These are phyloP conservation scores for Ornithoptera priamus DNA, from an alignment of 2,888 invertebrate genomes.

Conservation along the genomic window DNA sequence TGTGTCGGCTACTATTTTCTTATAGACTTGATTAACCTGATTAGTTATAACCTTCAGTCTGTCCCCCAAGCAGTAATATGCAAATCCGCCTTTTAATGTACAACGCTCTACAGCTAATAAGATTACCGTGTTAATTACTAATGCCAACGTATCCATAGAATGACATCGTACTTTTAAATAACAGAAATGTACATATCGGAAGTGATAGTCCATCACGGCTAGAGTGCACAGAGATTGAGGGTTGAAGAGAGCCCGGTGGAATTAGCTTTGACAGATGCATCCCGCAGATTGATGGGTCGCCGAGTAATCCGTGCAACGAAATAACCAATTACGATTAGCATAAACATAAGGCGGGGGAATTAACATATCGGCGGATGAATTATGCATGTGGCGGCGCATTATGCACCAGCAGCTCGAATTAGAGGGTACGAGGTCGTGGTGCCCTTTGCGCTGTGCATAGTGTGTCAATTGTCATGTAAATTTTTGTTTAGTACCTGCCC, in stretches of 20 bases:
- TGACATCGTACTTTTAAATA: no score
- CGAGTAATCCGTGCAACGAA: conserved; percentile 64
- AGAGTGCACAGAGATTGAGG: background rate
- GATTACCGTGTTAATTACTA: no score
- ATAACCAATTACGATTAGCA: conserved; percentile 78
- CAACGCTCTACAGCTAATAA: no score
- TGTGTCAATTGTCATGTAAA: conserved; percentile 50
- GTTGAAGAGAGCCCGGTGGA: conserved; percentile 34
- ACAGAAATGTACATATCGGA: no score
- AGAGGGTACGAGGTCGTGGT: conserved; percentile 53
- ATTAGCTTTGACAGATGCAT: conserved; percentile 61
- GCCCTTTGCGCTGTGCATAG: conserved; percentile 42
- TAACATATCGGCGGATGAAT: conserved; percentile 74
- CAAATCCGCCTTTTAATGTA: no score
- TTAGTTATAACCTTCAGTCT: no score
- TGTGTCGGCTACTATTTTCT: no score
- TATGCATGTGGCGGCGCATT: conserved; percentile 61
- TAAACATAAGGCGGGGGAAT: conserved; percentile 74
- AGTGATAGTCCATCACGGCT: no score
- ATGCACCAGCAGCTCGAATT: conserved; percentile 50
- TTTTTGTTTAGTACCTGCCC: conserved; percentile 47
- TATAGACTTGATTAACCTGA: no score
- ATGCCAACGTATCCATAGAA: no score
- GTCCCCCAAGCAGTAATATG: no score
- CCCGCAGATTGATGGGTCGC: conserved; percentile 54